Conservation (phyloP, 2,797 vertebrate genomes). For the Melanotaenia nigrans region DNA sequence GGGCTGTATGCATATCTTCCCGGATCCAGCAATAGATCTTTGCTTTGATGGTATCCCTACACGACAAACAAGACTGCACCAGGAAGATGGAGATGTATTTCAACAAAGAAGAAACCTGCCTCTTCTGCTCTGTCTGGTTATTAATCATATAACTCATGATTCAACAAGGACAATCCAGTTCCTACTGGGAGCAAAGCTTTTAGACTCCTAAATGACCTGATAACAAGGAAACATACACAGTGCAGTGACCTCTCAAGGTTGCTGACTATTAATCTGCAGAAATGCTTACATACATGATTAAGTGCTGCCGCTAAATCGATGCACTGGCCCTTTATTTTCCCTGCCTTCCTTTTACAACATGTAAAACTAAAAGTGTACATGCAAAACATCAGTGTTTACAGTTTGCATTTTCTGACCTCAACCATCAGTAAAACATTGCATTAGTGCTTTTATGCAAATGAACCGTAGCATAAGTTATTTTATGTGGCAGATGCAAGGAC, state of each 20-base stretch:
- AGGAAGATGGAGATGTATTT: constrained; percentile 1
- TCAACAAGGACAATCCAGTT: constrained; percentile 16
- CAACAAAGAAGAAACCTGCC: constrained; percentile 12
- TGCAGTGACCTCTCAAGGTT: not conserved
- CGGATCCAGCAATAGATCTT: constrained; percentile 18
- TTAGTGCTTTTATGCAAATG: not conserved
- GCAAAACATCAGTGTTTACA: not conserved
- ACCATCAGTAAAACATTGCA: not conserved
- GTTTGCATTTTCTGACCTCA: not conserved
- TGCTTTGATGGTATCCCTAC: constrained; percentile 27
- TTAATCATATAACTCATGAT: constrained; percentile 34
- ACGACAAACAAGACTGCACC: constrained; percentile 3
- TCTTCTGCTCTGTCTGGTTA: not conserved
- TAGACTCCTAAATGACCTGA: not conserved
- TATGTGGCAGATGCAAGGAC: not conserved
- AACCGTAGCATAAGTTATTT: not conserved
- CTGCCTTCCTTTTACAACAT: not conserved
- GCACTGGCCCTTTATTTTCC: not conserved
- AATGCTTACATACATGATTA: not conserved
- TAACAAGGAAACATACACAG: constrained; percentile 9
- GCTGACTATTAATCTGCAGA: constrained; percentile 12
- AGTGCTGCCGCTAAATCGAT: not conserved
- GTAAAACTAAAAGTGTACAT: not conserved
- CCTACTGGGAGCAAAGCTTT: constrained; percentile 6
- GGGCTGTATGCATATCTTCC: constrained; percentile 22